phyloP scores from a whole-genome alignment of 1,140 invertebrate species.

The Belonocnema kinseyi region DNA sequence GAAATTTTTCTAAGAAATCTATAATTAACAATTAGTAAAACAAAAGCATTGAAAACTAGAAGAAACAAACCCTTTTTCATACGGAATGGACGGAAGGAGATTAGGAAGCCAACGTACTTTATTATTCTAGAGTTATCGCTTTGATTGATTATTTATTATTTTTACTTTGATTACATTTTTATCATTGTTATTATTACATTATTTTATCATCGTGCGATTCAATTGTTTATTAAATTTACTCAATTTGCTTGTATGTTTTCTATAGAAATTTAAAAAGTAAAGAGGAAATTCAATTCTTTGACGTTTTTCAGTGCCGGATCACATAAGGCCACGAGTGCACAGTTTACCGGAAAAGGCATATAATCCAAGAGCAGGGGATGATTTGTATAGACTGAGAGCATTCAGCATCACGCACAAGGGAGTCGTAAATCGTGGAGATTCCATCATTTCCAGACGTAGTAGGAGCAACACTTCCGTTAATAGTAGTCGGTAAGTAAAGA shows the following conservation, averaged over 20 bases:
- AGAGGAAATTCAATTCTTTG: background rate
- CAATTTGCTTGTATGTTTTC: background rate
- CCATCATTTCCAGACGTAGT: constrained; percentile 87
- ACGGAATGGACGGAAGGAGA: no score
- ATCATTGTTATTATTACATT: no score
- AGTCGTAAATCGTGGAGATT: constrained; percentile 92
- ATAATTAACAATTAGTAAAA: no score
- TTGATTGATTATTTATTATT: no score
- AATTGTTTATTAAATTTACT: background rate
- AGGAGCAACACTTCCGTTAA: constrained; percentile 90
- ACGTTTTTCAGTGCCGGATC: constrained; percentile 83
- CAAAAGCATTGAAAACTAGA: no score
- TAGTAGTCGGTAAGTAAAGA: constrained; percentile 81
- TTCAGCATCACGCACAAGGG: constrained; percentile 93
- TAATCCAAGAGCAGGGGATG: constrained; percentile 87
- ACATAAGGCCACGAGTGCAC: constrained; percentile 87
- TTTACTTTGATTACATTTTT: no score
- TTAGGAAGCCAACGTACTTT: no score
- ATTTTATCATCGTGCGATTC: no score
- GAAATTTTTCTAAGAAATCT: no score
- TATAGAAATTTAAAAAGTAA: background rate
- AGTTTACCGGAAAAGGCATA: constrained; percentile 89
- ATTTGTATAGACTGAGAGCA: constrained; percentile 89
- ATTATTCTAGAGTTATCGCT: no score
- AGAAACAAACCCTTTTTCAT: no score